A percentile compares a stretch with the other conserved stretches of the same genome.
phyloP scores from a whole-genome alignment of 2,113 vertebrate genomes.

The Oryzias curvinotus region DNA sequence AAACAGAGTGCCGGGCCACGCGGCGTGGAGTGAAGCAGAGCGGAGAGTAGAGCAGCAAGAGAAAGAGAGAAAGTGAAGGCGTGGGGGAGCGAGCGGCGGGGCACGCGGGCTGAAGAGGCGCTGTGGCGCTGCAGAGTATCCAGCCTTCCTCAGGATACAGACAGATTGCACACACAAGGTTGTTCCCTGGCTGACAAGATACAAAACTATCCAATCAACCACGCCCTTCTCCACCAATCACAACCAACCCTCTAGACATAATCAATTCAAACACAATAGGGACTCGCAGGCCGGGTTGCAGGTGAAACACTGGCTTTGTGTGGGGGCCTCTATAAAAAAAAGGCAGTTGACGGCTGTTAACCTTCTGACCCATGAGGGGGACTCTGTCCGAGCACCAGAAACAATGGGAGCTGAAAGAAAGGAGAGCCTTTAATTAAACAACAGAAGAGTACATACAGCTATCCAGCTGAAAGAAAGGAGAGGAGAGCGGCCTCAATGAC shows the following conservation, averaged over 20 bases:
- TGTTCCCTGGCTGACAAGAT: constrained; percentile 91
- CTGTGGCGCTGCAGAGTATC: constrained; percentile 81
- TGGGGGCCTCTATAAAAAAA: constrained; percentile 74
- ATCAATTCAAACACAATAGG: constrained; percentile 93
- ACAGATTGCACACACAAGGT: constrained; percentile 90
- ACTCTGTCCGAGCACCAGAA: constrained; percentile 74
- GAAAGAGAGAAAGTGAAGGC: constrained; percentile 52
- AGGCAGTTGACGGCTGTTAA: constrained; percentile 85
- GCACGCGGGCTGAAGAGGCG: constrained; percentile 39
- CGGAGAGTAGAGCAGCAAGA: constrained; percentile 57
- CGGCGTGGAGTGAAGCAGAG: constrained; percentile 80
- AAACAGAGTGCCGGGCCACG: constrained; percentile 88
- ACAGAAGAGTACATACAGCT: constrained; percentile 79
- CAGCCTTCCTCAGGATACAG: constrained; percentile 87
- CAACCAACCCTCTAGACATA: constrained; percentile 89
- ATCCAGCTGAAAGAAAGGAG: constrained; percentile 66
- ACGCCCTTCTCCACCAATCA: constrained; percentile 96
- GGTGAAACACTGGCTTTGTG: constrained; percentile 87
- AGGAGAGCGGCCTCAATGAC: constrained; percentile 55
- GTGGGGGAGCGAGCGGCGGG: constrained; percentile 40
- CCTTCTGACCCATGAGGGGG: constrained; percentile 83
- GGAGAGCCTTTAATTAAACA: constrained; percentile 81
- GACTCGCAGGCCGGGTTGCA: constrained; percentile 79
- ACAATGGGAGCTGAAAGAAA: constrained; percentile 77
- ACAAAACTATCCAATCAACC: constrained; percentile 93